These are phyloP conservation scores for Carcharodon carcharias DNA, from an alignment of 2,797 vertebrate species.

Conservation along the genomic window DNA sequence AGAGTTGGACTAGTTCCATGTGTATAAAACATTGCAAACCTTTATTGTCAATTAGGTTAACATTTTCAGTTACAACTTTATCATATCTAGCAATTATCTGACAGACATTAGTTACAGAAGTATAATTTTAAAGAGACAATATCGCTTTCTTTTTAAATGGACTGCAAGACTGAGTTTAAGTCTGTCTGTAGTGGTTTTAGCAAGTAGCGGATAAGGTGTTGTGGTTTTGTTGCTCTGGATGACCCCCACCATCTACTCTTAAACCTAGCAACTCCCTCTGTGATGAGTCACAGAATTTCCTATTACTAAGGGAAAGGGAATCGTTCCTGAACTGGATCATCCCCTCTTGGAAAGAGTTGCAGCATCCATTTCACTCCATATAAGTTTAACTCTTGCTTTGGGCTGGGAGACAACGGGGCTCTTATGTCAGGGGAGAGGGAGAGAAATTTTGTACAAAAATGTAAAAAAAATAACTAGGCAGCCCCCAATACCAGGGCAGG, in stretches of 20 bases:
- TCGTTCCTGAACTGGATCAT: neutral
- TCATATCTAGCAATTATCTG: neutral
- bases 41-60: slow-evolving; percentile 32
- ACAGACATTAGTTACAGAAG: neutral
- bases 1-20: neutral
- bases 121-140: slow-evolving; percentile 15
- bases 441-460: neutral
- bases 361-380: neutral
- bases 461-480: neutral
- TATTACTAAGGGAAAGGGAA: neutral
- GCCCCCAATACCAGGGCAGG: neutral
- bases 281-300: neutral
- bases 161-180: neutral
- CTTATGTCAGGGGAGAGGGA: neutral
- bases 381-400: neutral
- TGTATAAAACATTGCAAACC: slow-evolving; percentile 36
- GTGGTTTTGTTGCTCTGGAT: neutral
- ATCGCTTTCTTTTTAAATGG: neutral
- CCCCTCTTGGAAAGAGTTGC: neutral
- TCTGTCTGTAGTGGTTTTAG: neutral
- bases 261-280: neutral
- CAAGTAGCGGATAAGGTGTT: neutral
- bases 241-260: neutral
- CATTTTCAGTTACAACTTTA: slow-evolving; percentile 27
- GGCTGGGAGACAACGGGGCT: neutral